Evolutionary conservation across 92 coral and sea anemone genomes (phyloP), one percentile per base, ranked within the genome.

Genomic region (Heteractis magnifica): DNA sequence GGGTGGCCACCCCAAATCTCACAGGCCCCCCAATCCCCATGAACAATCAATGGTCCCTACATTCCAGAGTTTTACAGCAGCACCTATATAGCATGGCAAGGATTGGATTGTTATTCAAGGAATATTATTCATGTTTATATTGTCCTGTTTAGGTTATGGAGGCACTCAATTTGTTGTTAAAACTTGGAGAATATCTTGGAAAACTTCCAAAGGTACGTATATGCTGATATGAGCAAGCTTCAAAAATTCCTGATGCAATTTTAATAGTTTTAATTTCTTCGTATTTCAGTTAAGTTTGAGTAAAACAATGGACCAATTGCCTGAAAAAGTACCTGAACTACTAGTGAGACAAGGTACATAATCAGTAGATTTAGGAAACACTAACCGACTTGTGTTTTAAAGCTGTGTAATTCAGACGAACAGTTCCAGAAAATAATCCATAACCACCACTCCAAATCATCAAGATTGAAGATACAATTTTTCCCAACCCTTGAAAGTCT

Each of bases 251-350:
- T n/a, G 1, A 18, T 62, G 70, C 21, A 62, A 6, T 34, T 1
- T 44, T 12, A 34, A 65, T 65, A 10, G 14, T 19, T 74, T 51
- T 65, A 26, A 6, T 7, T 68, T 76, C 13, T 79, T 79, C 52
- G 10, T 77, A 8, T 83, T 51, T 18, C 44, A 96, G 99, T 90
- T 94, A 49, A 95, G 93, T 78, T 91, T 95, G 16, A 88, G 93
- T 83, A 94, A 88, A 72, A 92, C 97, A 56, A 93, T 95, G 98
- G 98, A 94, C 82, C 90, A 90, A 51, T 93, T 95, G 55, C 95
- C 92, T 20, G 99, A 96, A 81, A 96, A 92, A 74, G 98, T 92
- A 60, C 99, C 99, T 44, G 98, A 96, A 64, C 87, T 96, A 9
- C 85, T 96, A 44, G 88, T 96, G 14, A 90, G 93, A 75, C 99